Base-by-base conservation (phyloP, 2,797 vertebrate species). In the Aquila chrysaetos region DNA sequence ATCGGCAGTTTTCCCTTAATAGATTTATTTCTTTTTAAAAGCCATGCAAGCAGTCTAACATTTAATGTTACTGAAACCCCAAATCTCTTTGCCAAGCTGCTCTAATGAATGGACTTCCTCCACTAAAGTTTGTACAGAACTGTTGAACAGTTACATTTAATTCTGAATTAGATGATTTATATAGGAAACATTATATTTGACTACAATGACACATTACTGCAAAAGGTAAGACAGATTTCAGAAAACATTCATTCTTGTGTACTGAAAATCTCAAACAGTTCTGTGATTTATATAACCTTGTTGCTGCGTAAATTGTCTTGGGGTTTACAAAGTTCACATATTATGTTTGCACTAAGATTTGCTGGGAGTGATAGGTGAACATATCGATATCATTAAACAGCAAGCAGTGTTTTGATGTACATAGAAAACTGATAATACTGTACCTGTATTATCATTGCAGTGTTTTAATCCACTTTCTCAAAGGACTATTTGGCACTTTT, bases 261-360 rank as follows among this genome's bases (percentile, higher is more conserved):
- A 92, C 94, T 91, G 79, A 97, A 95, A 89, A 97, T 97, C 96
- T 98, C 92, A 88, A 95, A 60, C 91, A 86, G 95, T 96, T 96
- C 92, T 97, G 96, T 97, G 95, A 95, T 97, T 97, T 97, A 85
- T 97, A 92, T 96, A 97, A 97, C 75, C 69, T 96, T 87, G 81
- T 98, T 97, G 95, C 96, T 97, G 96, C 14, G 20, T 97, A 94
- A 97, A 94, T 98, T 98, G 92, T 97, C 96, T 97, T 97, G 96
- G 96, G 96, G 93, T 98, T 98, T 98, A 97, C 51, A 90, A 85
- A 97, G 83, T 96, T 97, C 96, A 96, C 86, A 78, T 96, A 86
- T 96, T 98, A 98, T 96, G 97, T 98, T 98, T 98, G 98, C 98
- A 98, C 98, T 98, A 98, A 98, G 93, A 96, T 98, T 98, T 98